Base-by-base conservation (phyloP, 2,888 invertebrate genomes). In the Tricholauxania praeusta region DNA sequence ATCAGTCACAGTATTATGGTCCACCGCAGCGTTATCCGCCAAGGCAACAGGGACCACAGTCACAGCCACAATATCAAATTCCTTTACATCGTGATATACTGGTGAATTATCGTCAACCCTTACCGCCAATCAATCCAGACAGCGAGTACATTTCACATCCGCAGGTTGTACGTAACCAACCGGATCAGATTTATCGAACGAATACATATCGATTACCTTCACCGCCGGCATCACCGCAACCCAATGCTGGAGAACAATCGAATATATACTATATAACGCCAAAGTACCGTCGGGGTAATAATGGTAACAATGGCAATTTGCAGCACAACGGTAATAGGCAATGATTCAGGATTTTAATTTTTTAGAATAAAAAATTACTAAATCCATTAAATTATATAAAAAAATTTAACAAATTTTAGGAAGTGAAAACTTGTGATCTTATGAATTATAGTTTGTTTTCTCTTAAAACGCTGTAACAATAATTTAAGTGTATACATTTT, bases 61-160 rank as follows among this genome's bases (percentile, higher is more conserved):
- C 67, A 93, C 84, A 84, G 92, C 67, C 89, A 88, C 81, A 88
- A 87, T 79, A 89, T 88, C 76, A 76, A 39, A 75, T 75, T 19
- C 76, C 91, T 1, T 84, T 94, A 60, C 90, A 91, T 76, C 89
- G 90, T 75, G 94, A 94, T 82, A 92, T 92, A 1, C 85, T 91
- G 64, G 85, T 84, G 1, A 84, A 84, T 75, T 85, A 86, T 64
- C 89, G 91, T 60, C 89, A 89, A 62, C 93, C 93, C 6, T 85
- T 91, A 65, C 93, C 93, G 0, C 87, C 90, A 2, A 87, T 92
- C 69, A 92, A 94, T 82, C 92, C 92, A 0, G 91, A 93, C 77
- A 92, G 92, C 79, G 93, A 93, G 82, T 89, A 82, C 69, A 82
- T 83, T 69, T 79, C 84, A 8, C 84, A 84, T 76, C 84, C 84